A percentile compares a stretch with the other conserved stretches of the same genome.
Conservation (phyloP, 1,140 invertebrate genomes). For the Magallana gigas region DNA sequence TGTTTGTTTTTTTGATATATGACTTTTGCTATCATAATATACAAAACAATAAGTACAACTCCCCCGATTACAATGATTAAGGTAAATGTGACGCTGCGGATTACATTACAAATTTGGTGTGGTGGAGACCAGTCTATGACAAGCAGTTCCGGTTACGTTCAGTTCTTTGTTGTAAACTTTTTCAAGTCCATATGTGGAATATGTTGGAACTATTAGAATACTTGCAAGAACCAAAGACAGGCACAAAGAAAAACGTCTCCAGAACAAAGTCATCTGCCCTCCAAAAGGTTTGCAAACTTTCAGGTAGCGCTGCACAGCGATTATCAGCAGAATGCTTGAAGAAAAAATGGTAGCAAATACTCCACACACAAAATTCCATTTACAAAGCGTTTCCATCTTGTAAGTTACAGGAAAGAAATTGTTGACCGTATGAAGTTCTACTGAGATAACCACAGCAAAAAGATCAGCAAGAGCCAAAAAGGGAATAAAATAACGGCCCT, state of each 20-base stretch:
- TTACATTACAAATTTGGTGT: background rate
- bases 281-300: slow-evolving; percentile 48
- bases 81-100: background rate
- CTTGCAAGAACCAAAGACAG: slow-evolving; percentile 24
- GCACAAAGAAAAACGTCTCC: slow-evolving; percentile 7
- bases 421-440: slow-evolving; percentile 9
- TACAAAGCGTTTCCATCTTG: slow-evolving; percentile 34
- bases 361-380: slow-evolving; percentile 24
- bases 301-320: slow-evolving; percentile 47
- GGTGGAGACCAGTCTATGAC: background rate
- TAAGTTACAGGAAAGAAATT: slow-evolving; percentile 42
- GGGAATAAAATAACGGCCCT: slow-evolving; percentile 41
- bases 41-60: background rate
- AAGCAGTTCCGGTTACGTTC: slow-evolving; percentile 30
- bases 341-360: slow-evolving; percentile 37
- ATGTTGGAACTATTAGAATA: slow-evolving; percentile 28
- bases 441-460: slow-evolving; percentile 6
- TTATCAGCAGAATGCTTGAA: slow-evolving; percentile 33
- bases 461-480: slow-evolving; percentile 32
- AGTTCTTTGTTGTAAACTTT: background rate
- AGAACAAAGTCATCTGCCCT: slow-evolving; percentile 45
- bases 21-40: background rate
- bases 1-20: background rate
- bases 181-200: slow-evolving; percentile 37
- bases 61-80: background rate